phyloP scores from a whole-genome alignment of 2,888 invertebrate species.

The Gari tellinella region DNA sequence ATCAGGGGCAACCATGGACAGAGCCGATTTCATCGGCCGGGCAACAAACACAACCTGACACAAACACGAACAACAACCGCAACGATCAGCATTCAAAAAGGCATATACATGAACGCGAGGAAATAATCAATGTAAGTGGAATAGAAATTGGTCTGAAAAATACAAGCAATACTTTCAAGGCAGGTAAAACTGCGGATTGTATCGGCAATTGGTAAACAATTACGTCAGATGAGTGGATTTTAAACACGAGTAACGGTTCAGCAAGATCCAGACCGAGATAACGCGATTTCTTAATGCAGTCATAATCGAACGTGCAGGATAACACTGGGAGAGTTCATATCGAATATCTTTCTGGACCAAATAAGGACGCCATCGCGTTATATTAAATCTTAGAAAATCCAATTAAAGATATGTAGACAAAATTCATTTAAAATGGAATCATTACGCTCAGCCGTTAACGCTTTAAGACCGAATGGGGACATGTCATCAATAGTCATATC shows the following conservation, averaged over 20 bases:
- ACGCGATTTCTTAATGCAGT: slow-evolving; percentile 9
- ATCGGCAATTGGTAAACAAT: slow-evolving; percentile 12
- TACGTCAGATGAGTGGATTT: slow-evolving; percentile 22
- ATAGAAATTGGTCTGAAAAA: slow-evolving; percentile 5
- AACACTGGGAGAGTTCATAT: slow-evolving; percentile 12
- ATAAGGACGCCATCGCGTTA: slow-evolving; percentile 10
- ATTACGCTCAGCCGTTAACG: slow-evolving; percentile 13
- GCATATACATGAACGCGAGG: neutral
- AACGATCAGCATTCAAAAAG: neutral
- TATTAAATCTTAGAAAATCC: slow-evolving; percentile 14
- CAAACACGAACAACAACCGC: neutral
- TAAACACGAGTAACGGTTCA: slow-evolving; percentile 16
- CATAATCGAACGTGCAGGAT: slow-evolving; percentile 14
- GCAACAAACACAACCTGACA: neutral
- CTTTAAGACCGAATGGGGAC: slow-evolving; percentile 15
- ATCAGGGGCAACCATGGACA: neutral
- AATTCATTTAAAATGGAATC: slow-evolving; percentile 24
- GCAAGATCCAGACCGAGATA: slow-evolving; percentile 17
- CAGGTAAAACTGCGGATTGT: slow-evolving; percentile 15
- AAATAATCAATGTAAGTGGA: slow-evolving; percentile 17
- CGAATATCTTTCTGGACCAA: slow-evolving; percentile 27
- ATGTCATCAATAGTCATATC: slow-evolving; percentile 38
- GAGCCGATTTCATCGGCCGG: neutral
- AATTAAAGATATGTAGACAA: slow-evolving; percentile 21
- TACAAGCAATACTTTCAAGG: slow-evolving; percentile 11